Conservation (phyloP, 2,888 invertebrate genomes). For the Drosophila quasianomalipes region DNA sequence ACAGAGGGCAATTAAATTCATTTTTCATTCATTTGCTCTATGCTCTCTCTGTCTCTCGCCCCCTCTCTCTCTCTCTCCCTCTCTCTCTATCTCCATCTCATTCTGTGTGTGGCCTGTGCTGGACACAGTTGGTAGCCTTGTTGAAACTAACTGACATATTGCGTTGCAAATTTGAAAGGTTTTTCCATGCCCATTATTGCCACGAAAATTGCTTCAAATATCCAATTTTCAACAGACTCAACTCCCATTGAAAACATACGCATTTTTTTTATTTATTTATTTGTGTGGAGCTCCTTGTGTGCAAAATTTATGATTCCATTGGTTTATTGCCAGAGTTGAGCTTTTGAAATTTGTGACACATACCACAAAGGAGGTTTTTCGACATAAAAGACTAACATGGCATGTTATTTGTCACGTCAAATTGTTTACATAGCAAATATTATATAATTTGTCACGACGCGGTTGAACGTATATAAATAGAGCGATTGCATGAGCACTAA, state of each 20-base stretch:
- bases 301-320: slow-evolving; percentile 7
- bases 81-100: not conserved
- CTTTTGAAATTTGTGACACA: not conserved
- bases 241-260: slow-evolving; percentile 17
- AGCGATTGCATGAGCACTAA: not conserved
- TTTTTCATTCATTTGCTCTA: slow-evolving; percentile 72
- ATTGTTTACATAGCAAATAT: not conserved
- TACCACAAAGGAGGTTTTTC: not conserved
- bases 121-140: slow-evolving; percentile 70
- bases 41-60: not conserved
- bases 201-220: slow-evolving; percentile 33
- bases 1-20: slow-evolving; percentile 81
- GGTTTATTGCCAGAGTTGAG: not conserved
- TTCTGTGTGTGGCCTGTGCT: slow-evolving; percentile 13
- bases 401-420: slow-evolving; percentile 1
- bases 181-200: slow-evolving; percentile 50
- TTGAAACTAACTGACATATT: slow-evolving; percentile 79
- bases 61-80: not conserved
- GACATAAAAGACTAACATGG: not conserved
- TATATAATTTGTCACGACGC: not conserved
- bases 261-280: not conserved
- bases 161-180: slow-evolving; percentile 71
- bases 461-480: not conserved
- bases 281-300: not conserved
- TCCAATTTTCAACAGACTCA: slow-evolving; percentile 28